These are phyloP conservation scores for Gadopsis marmoratus DNA, from an alignment of 2,797 vertebrate species.

Conservation along the genomic window DNA sequence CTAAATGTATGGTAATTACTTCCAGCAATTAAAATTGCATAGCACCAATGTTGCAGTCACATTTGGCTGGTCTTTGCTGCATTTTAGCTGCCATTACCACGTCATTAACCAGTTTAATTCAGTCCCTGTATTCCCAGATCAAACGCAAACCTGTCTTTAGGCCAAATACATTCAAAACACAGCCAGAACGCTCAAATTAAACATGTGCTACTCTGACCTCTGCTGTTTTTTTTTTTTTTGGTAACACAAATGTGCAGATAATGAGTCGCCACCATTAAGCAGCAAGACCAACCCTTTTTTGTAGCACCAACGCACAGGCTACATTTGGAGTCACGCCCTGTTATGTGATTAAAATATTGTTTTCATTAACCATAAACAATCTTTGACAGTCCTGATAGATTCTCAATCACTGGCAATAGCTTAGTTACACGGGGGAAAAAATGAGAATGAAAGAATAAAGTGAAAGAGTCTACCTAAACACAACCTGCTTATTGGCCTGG, in stretches of 20 bases:
- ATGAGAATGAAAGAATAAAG: neutral
- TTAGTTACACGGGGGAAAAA: neutral
- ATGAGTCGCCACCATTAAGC: neutral
- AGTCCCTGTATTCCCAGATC: slow-evolving; percentile 1
- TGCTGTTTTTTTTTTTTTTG: neutral
- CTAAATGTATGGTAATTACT: neutral
- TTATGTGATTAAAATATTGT: neutral
- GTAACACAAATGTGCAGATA: slow-evolving; percentile 18
- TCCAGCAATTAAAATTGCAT: neutral
- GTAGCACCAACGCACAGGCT: neutral
- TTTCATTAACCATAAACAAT: neutral
- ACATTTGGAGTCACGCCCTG: neutral
- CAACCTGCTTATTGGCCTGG: slow-evolving; percentile 4
- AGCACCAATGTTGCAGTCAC: neutral
- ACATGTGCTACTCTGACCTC: slow-evolving; percentile 20
- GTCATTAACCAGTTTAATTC: slow-evolving; percentile 14
- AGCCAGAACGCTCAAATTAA: slow-evolving; percentile 5
- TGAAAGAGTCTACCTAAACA: neutral
- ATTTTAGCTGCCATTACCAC: neutral
- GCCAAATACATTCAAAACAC: slow-evolving; percentile 9
- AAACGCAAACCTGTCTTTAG: slow-evolving; percentile 4
- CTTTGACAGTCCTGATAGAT: neutral
- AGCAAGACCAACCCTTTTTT: neutral
- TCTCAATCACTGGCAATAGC: neutral
- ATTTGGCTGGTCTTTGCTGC: neutral